Conservation (phyloP, 2,888 invertebrate species). For the Fragum sueziense region DNA sequence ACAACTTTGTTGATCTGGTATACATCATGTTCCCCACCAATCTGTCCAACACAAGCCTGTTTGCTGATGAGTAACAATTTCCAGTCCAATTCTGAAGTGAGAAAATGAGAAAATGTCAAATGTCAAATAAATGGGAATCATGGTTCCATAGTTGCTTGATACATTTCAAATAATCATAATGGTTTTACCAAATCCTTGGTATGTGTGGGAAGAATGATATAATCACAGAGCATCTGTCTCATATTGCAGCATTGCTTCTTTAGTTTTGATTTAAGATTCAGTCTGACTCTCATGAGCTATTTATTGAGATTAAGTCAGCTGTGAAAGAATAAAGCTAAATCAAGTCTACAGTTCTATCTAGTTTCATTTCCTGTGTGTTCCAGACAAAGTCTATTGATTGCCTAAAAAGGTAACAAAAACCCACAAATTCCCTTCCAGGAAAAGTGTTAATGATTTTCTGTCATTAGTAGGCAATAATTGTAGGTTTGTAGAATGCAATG, state of each 20-base stretch:
- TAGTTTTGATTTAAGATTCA: too few relatives aligned
- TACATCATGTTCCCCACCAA: conserved; percentile 84
- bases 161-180: too few relatives aligned
- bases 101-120: background rate
- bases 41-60: conserved; percentile 90
- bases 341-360: background rate
- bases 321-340: too few relatives aligned
- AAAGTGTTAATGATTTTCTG: background rate
- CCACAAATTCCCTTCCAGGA: background rate
- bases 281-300: too few relatives aligned
- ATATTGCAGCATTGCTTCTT: too few relatives aligned
- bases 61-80: conserved; percentile 93
- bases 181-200: too few relatives aligned
- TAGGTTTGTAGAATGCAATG: too few relatives aligned
- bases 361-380: background rate
- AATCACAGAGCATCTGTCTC: too few relatives aligned
- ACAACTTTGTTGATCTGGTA: background rate
- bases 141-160: background rate
- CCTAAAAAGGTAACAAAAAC: background rate
- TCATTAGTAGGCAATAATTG: background rate
- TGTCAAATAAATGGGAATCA: background rate
- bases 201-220: too few relatives aligned
- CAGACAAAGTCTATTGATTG: background rate
- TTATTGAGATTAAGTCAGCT: too few relatives aligned
- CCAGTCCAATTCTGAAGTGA: conserved; percentile 80